Evolutionary conservation across 2,113 vertebrate species (phyloP).

Genomic region (Ophiodon elongatus): DNA sequence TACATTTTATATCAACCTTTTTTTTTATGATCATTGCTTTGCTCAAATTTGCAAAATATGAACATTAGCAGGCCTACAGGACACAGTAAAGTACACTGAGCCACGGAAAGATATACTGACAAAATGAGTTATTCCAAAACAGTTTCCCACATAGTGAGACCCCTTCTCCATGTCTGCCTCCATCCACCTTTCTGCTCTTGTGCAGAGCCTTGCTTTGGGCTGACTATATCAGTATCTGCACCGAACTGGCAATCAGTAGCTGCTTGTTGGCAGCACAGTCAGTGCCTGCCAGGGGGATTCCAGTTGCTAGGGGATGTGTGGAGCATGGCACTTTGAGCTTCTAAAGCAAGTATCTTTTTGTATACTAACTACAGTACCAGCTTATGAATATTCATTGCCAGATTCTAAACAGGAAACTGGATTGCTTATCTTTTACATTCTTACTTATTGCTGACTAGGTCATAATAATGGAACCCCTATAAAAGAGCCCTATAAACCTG

Average conservation of each 20-base stretch:
- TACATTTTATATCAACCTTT: background rate
- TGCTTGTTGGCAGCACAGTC: slow-evolving; percentile 69
- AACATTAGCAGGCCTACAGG: background rate
- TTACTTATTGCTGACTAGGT: slow-evolving; percentile 7
- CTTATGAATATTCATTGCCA: slow-evolving; percentile 59
- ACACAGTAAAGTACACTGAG: background rate
- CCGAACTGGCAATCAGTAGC: slow-evolving; percentile 68
- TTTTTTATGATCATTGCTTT: background rate
- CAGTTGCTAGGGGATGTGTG: slow-evolving; percentile 67
- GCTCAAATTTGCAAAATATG: background rate
- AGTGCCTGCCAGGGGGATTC: slow-evolving; percentile 59
- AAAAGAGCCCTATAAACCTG: background rate
- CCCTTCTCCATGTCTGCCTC: slow-evolving; percentile 15
- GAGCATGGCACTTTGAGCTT: slow-evolving; percentile 52
- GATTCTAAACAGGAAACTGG: slow-evolving; percentile 37
- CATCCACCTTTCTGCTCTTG: slow-evolving; percentile 32
- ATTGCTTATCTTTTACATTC: slow-evolving; percentile 30
- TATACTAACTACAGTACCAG: slow-evolving; percentile 45
- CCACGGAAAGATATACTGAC: background rate
- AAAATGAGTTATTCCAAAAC: slow-evolving; percentile 3
- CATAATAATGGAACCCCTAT: slow-evolving; percentile 9
- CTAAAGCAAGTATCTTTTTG: slow-evolving; percentile 61
- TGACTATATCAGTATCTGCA: slow-evolving; percentile 62
- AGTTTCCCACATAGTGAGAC: background rate
- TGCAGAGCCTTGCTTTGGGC: slow-evolving; percentile 44